Base-by-base conservation (phyloP, 2,797 vertebrate species). In the Echiichthys vipera region DNA sequence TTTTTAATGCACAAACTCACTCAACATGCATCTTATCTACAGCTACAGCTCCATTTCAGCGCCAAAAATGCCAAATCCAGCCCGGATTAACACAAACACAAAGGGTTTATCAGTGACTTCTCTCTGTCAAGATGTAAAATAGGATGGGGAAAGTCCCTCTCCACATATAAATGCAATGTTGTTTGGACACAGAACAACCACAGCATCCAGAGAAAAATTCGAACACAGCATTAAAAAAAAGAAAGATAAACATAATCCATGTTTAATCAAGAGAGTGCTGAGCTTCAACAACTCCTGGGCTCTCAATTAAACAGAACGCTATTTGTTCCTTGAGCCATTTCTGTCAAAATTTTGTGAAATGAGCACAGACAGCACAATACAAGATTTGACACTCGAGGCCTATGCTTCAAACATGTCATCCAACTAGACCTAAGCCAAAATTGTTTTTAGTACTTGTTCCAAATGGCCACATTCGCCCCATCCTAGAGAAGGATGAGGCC, bases 41-140 rank as follows among this genome's bases (percentile, higher is more conserved):
- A 67, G 12, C 13, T 45, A 18, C 11, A 32, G 24, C 56, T 73
- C 29, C 37, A 32, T 24, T 29, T 22, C 24, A 36, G 29, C 24
- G 7, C 51, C 22, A 34, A 53, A 50, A 62, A 24, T 2, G 2
- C 17, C 50, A 50, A 47, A 43, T 36, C 18, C 27, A 24, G 27
- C 30, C 13, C 77, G 63, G 63, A 58, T 67, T 64, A 53, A 75
- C 43, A 39, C 47, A 27, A 47, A 73, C 14, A 54, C 11, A 36
- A 45, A 71, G 56, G n/a, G 18, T 20, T 37, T 7, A 30, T 40
- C 24, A 39, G 25, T 53, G 29, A 27, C 10, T 50, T 15, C 5
- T 40, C 20, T 32, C 4, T 11, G 1, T 34, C 40, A 5, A 40
- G 22, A 45, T 50, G 3, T 22, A 24, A 40, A 49, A 74, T 53